These are phyloP conservation scores for Heliangelus exortis DNA, from an alignment of 2,797 vertebrate genomes.

Conservation along the genomic window DNA sequence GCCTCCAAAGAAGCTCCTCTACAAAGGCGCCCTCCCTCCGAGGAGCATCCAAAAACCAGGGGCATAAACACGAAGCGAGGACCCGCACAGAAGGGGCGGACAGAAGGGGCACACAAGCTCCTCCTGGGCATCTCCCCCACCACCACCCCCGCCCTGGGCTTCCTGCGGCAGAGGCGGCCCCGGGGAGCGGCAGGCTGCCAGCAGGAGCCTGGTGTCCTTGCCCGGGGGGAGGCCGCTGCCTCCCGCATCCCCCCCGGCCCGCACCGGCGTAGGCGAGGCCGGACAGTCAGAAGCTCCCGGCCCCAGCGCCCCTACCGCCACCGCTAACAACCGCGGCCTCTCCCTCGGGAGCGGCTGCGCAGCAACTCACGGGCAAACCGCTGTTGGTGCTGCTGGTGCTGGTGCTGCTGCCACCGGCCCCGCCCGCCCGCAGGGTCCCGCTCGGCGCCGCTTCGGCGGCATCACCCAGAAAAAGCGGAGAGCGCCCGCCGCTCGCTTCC, in stretches of 20 bases:
- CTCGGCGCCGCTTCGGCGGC: neutral
- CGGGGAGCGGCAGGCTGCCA: accelerated
- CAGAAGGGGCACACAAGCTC: accelerated
- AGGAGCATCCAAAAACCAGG: accelerated
- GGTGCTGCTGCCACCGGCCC: neutral
- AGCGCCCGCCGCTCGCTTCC: neutral
- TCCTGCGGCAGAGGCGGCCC: neutral
- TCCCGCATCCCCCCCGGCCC: no score
- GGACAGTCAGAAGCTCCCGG: no score
- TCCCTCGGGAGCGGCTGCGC: accelerated
- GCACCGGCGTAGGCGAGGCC: neutral
- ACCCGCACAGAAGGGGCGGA: no score
- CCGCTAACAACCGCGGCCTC: accelerated
- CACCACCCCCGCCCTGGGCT: neutral
- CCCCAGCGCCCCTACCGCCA: neutral
- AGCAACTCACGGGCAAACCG: neutral
- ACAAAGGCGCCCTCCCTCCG: accelerated
- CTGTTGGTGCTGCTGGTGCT: no score
- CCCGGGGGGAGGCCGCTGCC: neutral
- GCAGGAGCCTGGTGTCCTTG: neutral
- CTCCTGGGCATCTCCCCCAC: accelerated
- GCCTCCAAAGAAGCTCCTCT: neutral
- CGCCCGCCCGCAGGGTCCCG: neutral
- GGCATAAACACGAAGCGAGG: accelerated
- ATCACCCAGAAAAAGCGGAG: neutral